These are phyloP conservation scores for Lepilemur ruficaudatus DNA, from an alignment of 2,797 vertebrate genomes.

Conservation along the genomic window DNA sequence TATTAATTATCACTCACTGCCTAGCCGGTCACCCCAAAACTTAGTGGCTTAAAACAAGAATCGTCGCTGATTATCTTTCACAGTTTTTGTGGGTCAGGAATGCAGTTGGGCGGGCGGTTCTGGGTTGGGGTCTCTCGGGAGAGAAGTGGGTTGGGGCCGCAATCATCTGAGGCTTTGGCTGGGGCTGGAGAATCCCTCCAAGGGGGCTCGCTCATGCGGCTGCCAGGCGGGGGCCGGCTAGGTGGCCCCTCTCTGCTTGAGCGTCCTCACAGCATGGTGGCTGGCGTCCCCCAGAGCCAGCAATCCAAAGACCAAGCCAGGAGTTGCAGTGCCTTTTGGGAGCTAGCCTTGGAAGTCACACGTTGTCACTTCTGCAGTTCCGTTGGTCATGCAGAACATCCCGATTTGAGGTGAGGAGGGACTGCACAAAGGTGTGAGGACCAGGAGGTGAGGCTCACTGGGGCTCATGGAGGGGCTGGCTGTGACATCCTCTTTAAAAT, in stretches of 20 bases:
- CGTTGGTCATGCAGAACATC: rapidly evolving
- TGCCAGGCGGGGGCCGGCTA: background rate
- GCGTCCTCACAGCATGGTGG: rapidly evolving
- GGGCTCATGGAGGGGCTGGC: background rate
- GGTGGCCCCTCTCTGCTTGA: background rate
- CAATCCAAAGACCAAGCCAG: background rate
- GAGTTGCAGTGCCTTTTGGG: background rate
- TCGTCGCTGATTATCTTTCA: background rate
- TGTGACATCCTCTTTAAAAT: rapidly evolving
- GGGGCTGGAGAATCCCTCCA: background rate
- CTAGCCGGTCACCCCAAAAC: background rate
- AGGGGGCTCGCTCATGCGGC: rapidly evolving
- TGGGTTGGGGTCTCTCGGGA: background rate
- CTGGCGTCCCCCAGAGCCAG: background rate
- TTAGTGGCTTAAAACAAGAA: background rate
- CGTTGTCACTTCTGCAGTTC: background rate
- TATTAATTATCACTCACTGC: background rate
- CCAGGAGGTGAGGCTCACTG: background rate
- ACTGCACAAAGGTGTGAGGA: too few relatives aligned
- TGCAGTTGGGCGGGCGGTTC: background rate
- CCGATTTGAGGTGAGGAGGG: background rate
- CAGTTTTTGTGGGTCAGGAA: background rate
- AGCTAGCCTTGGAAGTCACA: background rate
- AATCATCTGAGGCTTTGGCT: background rate
- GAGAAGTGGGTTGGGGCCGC: background rate